Evolutionary conservation across 2,113 vertebrate genomes (phyloP), one percentile per base, ranked within the genome.

Genomic region (Trinectes maculatus): DNA sequence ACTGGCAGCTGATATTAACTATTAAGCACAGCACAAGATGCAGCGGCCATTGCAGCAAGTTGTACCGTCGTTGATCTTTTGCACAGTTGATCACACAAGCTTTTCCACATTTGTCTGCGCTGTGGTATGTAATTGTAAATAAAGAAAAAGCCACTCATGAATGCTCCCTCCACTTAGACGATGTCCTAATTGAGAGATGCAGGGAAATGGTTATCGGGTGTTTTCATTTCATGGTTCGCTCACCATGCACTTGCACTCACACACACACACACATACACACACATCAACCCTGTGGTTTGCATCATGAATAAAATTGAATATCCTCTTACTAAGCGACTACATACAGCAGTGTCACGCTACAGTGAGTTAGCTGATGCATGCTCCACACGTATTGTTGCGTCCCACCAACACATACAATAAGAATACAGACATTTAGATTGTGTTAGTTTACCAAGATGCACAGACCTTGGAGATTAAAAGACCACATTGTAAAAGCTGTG

Each of bases 251-350:
- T 42, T 53, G 28, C 74, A 71, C 74, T 70, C 73, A 39, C 31
- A 2, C 67, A 36, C 42, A 19, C 63, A 24, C 57, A 28, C 62
- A 42, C 55, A 61, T 51, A 59, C 59, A 63, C 53, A 57, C 42
- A 65, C 74, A 79, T 29, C 36, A 48, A 51, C 65, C 39, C 65
- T 82, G 83, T 85, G 85, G 86, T 84, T 84, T 83, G 77, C 62
- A 83, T 90, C 86, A 91, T 90, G 77, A 89, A 88, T 89, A 87
- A 89, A n/a, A 89, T 84, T 85, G 85, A 88, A 90, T 85, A 85
- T 83, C 71, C 66, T 79, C 69, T 76, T 79, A 71, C 79, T 82
- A 79, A 82, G 82, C 82, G 78, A 10, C 85, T 85, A 80, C 86
- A 87, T 81, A 82, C 64, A 70, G 72, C 75, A 72, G 74, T 52